These are phyloP conservation scores for Abscondita cerata DNA, from an alignment of 2,888 invertebrate genomes.

Conservation along the genomic window DNA sequence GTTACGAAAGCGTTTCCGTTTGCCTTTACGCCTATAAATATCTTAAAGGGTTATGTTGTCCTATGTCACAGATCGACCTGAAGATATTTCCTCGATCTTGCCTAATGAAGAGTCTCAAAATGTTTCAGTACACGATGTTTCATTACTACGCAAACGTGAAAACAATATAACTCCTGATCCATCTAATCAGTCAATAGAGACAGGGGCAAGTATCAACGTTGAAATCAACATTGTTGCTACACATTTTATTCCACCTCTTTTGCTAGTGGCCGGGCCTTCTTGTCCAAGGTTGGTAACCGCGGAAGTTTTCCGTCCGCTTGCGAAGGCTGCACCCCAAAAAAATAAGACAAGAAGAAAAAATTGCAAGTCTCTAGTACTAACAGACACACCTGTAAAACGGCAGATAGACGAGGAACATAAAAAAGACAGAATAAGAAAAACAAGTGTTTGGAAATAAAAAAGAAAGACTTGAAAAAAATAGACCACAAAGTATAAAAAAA, in stretches of 20 bases:
- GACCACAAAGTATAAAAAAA: neutral
- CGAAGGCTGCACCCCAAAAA: slow-evolving; percentile 2
- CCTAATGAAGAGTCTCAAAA: neutral
- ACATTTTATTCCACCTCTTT: slow-evolving; percentile 4
- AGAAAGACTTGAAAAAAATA: neutral
- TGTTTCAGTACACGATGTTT: neutral
- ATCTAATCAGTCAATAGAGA: slow-evolving; percentile 3
- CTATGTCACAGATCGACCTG: neutral
- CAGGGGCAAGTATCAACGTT: slow-evolving; percentile 2
- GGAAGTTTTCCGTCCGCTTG: neutral
- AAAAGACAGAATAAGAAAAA: neutral
- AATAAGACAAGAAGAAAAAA: slow-evolving; percentile 1
- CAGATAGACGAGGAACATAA: no score
- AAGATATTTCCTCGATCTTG: neutral
- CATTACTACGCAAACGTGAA: slow-evolving; percentile 1
- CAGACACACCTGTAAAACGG: no score
- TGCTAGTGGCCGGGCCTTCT: neutral
- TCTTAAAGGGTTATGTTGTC: slow-evolving; percentile 2
- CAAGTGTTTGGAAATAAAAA: slow-evolving; percentile 3
- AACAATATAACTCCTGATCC: slow-evolving; percentile 5
- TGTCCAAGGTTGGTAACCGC: neutral
- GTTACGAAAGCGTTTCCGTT: neutral
- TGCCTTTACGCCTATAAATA: slow-evolving; percentile 1
- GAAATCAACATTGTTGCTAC: slow-evolving; percentile 3
- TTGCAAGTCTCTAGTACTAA: neutral